phyloP scores from a whole-genome alignment of 1,140 invertebrate species.

The Drosophila novamexicana region DNA sequence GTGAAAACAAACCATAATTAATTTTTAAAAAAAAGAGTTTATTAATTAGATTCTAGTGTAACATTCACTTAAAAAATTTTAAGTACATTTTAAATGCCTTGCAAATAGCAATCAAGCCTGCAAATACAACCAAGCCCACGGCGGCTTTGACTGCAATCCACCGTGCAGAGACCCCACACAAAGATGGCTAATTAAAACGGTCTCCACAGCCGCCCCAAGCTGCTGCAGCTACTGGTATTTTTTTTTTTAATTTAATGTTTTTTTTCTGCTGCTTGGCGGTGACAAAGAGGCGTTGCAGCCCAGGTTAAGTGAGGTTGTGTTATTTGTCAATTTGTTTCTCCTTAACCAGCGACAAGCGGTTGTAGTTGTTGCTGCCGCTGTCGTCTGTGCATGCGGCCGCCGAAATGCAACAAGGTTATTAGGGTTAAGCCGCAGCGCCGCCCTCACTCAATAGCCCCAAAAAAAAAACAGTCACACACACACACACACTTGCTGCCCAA shows the following conservation, averaged over 20 bases:
- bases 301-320: slow-evolving; percentile 80
- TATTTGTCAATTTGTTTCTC: slow-evolving; percentile 82
- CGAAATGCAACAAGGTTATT: slow-evolving; percentile 70
- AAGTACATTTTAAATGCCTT: background rate
- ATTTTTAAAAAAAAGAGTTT: no score
- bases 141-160: background rate
- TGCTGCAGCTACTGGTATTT: slow-evolving; percentile 45
- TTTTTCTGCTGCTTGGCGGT: slow-evolving; percentile 26
- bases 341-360: slow-evolving; percentile 61
- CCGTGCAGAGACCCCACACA: slow-evolving; percentile 20
- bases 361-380: slow-evolving; percentile 33
- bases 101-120: background rate
- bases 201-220: slow-evolving; percentile 15
- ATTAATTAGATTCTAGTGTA: no score
- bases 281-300: slow-evolving; percentile 68
- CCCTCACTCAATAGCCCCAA: slow-evolving; percentile 9
- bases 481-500: slow-evolving; percentile 11
- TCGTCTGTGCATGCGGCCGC: slow-evolving; percentile 19
- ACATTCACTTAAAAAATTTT: no score
- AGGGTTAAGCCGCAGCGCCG: slow-evolving; percentile 60
- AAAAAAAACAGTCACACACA: background rate
- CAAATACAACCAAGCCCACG: slow-evolving; percentile 2
- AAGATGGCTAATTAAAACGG: slow-evolving; percentile 71
- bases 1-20: no score
- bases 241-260: background rate